Conservation (phyloP, 2,888 invertebrate genomes). For the Lasiommata megera region DNA sequence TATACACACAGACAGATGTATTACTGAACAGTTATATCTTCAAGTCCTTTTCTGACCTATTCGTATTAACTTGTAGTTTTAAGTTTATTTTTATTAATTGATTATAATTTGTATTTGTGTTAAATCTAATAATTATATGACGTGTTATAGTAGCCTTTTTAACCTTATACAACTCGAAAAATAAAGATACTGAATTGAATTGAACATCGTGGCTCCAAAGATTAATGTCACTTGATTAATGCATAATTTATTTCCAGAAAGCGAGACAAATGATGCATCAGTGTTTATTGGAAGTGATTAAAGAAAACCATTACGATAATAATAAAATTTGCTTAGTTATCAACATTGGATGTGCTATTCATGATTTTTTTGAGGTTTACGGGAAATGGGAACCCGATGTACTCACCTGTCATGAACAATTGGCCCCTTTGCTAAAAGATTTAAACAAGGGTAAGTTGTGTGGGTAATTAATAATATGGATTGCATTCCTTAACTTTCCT, state of each 20-base stretch:
- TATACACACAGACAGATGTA: too few relatives aligned
- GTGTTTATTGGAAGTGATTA: constrained; percentile 48
- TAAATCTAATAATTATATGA: too few relatives aligned
- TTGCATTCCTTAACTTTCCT: not conserved
- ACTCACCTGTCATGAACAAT: constrained; percentile 46
- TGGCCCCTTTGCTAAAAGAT: constrained; percentile 52
- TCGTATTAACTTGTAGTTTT: too few relatives aligned
- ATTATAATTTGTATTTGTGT: too few relatives aligned
- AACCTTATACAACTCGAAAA: too few relatives aligned
- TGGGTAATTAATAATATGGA: not conserved
- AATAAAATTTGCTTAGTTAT: constrained; percentile 51
- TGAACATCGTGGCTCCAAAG: too few relatives aligned
- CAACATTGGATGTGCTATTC: constrained; percentile 55
- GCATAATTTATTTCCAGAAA: constrained; percentile 49
- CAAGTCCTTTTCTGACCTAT: too few relatives aligned
- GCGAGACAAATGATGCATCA: constrained; percentile 66
- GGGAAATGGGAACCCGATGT: constrained; percentile 61
- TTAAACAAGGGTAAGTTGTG: constrained; percentile 61
- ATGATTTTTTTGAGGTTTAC: constrained; percentile 62
- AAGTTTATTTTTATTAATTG: too few relatives aligned
- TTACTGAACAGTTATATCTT: too few relatives aligned
- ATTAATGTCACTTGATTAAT: not conserved
- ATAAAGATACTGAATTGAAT: too few relatives aligned
- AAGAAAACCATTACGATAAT: constrained; percentile 47
- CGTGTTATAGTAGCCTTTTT: too few relatives aligned